A percentile compares a stretch with the other conserved stretches of the same genome.
phyloP scores from a whole-genome alignment of 2,888 invertebrate genomes.

The Gnatocerus cornutus region DNA sequence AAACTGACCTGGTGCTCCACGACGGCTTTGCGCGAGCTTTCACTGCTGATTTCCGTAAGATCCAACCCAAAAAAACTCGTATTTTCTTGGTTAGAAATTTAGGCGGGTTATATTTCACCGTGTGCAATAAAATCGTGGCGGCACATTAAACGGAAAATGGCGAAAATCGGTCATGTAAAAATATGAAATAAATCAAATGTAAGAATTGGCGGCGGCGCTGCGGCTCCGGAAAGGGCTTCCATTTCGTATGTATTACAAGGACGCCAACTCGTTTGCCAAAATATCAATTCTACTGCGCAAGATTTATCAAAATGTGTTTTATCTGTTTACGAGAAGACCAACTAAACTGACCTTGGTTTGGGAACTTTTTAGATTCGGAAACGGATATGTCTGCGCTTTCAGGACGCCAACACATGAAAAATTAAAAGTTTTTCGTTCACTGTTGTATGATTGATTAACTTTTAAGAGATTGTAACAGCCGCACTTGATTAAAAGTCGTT shows the following conservation, averaged over 20 bases:
- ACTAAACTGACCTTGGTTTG: not conserved
- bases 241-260: slow-evolving; percentile 33
- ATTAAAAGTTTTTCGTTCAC: too few relatives aligned
- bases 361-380: not conserved
- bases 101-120: not conserved
- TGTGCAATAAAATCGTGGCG: slow-evolving; percentile 11
- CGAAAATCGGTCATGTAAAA: slow-evolving; percentile 35
- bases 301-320: slow-evolving; percentile 41
- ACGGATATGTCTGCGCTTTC: not conserved
- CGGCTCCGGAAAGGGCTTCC: slow-evolving; percentile 15
- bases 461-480: too few relatives aligned
- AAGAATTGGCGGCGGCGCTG: slow-evolving; percentile 22
- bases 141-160: slow-evolving; percentile 31
- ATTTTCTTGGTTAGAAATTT: not conserved
- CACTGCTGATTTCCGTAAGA: not conserved
- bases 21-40: slow-evolving; percentile 1
- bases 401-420: too few relatives aligned
- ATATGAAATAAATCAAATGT: slow-evolving; percentile 38
- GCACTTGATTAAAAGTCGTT: too few relatives aligned
- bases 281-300: slow-evolving; percentile 27
- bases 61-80: not conserved
- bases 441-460: too few relatives aligned
- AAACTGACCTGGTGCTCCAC: slow-evolving; percentile 22
- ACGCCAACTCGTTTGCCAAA: slow-evolving; percentile 30
- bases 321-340: slow-evolving; percentile 29